Conservation (phyloP, 2,797 vertebrate species). For the Fundulus diaphanus region DNA sequence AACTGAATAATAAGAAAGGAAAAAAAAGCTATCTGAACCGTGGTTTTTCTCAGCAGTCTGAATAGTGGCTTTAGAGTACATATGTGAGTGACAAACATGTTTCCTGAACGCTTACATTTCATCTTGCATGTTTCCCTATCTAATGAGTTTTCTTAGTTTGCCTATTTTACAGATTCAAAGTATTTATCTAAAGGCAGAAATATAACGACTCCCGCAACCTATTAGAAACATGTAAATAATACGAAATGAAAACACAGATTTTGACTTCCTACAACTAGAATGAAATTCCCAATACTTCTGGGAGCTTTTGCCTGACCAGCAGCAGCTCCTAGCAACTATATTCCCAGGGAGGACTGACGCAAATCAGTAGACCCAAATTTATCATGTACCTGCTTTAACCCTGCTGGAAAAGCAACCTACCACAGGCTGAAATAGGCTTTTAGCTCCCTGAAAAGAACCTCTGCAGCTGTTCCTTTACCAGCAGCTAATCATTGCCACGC, state of each 20-base stretch:
- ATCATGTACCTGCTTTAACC: neutral
- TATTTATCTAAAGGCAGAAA: neutral
- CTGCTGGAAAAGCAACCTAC: neutral
- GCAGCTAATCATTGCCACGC: neutral
- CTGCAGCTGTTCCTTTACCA: neutral
- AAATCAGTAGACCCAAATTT: neutral
- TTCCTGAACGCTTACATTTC: neutral
- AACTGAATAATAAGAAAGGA: neutral
- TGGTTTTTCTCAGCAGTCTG: neutral
- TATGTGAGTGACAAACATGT: neutral
- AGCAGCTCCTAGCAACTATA: neutral
- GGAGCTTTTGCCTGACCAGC: neutral
- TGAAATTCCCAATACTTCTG: neutral
- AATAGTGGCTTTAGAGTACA: neutral
- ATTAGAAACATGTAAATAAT: neutral
- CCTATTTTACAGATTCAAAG: neutral
- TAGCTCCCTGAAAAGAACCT: neutral
- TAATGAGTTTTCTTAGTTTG: neutral
- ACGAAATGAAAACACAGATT: neutral
- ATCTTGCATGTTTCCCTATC: neutral
- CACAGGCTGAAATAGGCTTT: neutral
- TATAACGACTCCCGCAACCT: neutral
- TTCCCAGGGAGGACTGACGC: neutral
- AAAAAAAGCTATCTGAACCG: neutral
- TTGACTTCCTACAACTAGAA: neutral